Base-by-base conservation (phyloP, 2,888 invertebrate species). In the Caenorhabditis becei region DNA sequence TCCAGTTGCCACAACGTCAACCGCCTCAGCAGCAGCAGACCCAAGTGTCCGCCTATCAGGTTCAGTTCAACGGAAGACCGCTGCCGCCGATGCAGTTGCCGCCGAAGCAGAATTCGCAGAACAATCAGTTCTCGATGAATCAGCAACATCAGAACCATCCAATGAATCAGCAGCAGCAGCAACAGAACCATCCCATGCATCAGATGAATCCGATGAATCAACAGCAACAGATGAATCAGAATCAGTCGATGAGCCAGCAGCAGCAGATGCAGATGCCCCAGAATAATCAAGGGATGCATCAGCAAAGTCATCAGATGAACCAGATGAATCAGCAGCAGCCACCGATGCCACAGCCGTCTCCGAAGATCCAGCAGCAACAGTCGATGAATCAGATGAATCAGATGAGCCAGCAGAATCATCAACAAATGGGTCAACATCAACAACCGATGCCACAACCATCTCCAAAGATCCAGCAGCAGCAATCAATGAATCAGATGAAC, bases 71-170 rank as follows among this genome's bases (percentile, higher is more conserved):
- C 18, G 59, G 53, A 5, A 35, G 65, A 28, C 56, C 72, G 0
- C 35, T 72, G 28, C 72, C 72, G 16, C 63, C 72, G 18, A 63
- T 72, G 37, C 72, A 72, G 20, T 32, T 72, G 3, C 63, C 63
- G 11, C 63, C 63, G 37, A 23, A 28, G 24, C 62, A 41, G 16
- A 26, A 26, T 49, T n/a, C n/a, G n/a, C 37, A 18, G 49, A n/a
- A 24, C 54, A 54, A 44, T 32, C 61, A 72, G 47, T 11, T 28
- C 18, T 37, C 28, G 53, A 44, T 54, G 47, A 24, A 23, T n/a
- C 54, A 49, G 10, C 56, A 54, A 10, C 54, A 62, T 1, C 62
- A 62, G 47, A 28, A 26, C 32, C n/a, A 56, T 56, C 26, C 2
- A 18, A 18, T 47, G 26, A 53, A 53, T 35, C 66, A 28, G n/a